These are phyloP conservation scores for Nibea albiflora DNA, from an alignment of 2,113 vertebrate genomes.

Conservation along the genomic window DNA sequence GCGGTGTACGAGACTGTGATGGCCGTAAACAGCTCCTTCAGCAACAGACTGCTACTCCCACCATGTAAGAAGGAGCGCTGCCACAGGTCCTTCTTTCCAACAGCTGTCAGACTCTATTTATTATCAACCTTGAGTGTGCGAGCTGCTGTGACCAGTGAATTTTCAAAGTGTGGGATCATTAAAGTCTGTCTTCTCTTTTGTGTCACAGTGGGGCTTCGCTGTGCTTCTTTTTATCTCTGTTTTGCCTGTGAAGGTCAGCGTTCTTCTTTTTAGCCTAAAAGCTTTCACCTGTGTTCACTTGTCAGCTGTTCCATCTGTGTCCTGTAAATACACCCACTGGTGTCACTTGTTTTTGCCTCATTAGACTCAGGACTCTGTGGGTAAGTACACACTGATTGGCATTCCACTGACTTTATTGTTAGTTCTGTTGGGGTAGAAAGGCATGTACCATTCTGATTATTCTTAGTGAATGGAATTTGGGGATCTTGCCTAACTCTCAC, in stretches of 20 bases:
- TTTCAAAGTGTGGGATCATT: too few species aligned
- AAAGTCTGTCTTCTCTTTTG: not conserved
- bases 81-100: too few species aligned
- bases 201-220: not conserved
- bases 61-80: too few species aligned
- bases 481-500: not conserved
- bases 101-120: too few species aligned
- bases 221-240: constrained; percentile 5
- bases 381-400: not conserved
- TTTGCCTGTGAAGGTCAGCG: not conserved
- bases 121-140: too few species aligned
- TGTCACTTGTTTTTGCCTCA: not conserved
- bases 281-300: not conserved
- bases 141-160: not conserved
- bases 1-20: too few species aligned
- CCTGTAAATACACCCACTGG: constrained; percentile 1
- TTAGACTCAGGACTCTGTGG: not conserved
- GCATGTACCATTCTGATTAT: not conserved
- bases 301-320: not conserved
- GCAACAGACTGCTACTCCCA: too few species aligned
- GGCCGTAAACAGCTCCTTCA: too few species aligned
- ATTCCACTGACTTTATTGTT: not conserved
- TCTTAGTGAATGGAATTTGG: not conserved
- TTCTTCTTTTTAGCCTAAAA: constrained; percentile 5
- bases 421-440: not conserved